Evolutionary conservation across 2,888 invertebrate genomes (phyloP).

Genomic region (Lamellibrachia satsuma): DNA sequence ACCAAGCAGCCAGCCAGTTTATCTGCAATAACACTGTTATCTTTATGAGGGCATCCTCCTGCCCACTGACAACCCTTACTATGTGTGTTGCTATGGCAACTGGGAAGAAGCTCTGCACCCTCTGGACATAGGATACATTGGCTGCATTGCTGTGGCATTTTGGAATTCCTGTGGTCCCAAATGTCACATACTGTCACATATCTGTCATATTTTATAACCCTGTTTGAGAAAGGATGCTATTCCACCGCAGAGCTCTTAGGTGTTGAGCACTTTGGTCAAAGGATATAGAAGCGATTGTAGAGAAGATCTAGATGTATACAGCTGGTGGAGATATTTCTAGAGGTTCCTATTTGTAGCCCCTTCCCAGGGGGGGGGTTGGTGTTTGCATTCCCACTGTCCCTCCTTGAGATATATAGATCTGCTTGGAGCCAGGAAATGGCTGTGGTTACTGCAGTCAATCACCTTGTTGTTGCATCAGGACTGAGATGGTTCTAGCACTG

Average conservation of each 20-base stretch:
- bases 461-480: not conserved
- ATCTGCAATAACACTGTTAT: not conserved
- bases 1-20: not conserved
- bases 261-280: not conserved
- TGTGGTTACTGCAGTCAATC: not conserved
- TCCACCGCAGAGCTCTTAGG: not conserved
- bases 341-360: not conserved
- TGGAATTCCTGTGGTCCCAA: not conserved
- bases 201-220: not conserved
- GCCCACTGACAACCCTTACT: not conserved
- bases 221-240: not conserved
- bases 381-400: not conserved
- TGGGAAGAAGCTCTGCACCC: not conserved
- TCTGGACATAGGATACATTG: not conserved
- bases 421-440: not conserved
- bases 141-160: not conserved
- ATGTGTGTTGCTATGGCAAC: not conserved
- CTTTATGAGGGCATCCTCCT: not conserved
- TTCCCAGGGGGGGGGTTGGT: not conserved
- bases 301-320: not conserved
- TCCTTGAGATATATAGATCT: not conserved
- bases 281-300: not conserved
- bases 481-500: not conserved
- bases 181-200: constrained; percentile 1
- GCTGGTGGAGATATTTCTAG: not conserved